These are phyloP conservation scores for Panulirus ornatus DNA, from an alignment of 1,140 invertebrate species.

Conservation along the genomic window DNA sequence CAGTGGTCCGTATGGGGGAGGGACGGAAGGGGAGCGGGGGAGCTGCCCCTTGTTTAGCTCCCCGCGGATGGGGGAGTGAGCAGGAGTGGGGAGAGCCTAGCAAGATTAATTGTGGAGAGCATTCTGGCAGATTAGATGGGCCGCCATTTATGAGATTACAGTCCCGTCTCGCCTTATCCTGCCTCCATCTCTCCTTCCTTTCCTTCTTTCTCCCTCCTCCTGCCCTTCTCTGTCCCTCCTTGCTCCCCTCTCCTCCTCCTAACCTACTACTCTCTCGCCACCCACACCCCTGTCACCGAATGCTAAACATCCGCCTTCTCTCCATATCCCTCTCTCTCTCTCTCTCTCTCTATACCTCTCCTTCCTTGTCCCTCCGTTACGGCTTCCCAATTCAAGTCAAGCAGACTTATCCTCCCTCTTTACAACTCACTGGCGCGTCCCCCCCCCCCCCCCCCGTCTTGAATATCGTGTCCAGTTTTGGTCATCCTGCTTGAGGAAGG, in stretches of 20 bases:
- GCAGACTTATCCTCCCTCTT: no score
- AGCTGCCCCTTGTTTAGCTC: no score
- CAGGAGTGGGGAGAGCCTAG: not conserved
- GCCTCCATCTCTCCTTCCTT: no score
- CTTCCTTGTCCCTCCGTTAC: no score
- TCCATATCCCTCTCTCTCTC: not conserved
- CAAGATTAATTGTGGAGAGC: conserved; percentile 21
- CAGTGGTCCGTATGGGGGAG: not conserved
- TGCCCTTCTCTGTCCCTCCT: not conserved
- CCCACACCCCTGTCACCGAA: not conserved
- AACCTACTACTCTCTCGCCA: not conserved
- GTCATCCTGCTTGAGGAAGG: no score
- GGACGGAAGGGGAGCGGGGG: no score
- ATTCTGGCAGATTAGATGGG: conserved; percentile 19
- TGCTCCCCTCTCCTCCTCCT: not conserved
- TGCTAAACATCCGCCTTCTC: not conserved
- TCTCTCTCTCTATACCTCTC: not conserved
- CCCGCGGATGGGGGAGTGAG: no score
- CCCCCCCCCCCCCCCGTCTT: no score
- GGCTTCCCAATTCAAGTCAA: no score
- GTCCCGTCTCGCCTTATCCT: not conserved
- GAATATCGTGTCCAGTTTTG: no score
- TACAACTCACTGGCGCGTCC: no score
- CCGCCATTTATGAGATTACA: conserved; percentile 27
- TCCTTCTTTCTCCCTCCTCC: not conserved